phyloP scores from a whole-genome alignment of 2,113 vertebrate species.

The Malurus elegans region DNA sequence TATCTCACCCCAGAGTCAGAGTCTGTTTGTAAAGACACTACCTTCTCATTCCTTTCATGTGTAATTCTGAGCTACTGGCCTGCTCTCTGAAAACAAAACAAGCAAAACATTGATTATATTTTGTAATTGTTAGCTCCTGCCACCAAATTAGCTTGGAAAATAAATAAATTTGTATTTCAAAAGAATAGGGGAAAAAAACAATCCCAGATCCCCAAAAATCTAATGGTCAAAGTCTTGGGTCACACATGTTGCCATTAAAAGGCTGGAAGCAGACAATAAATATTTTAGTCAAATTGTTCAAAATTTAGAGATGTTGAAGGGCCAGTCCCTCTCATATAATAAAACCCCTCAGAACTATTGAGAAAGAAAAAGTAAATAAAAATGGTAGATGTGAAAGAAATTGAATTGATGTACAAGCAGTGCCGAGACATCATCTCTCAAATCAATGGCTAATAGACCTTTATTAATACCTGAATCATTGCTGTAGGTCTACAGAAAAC shows the following conservation, averaged over 20 bases:
- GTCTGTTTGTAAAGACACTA: too few relatives aligned
- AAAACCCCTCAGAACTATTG: not conserved
- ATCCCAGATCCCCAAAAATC: fast-evolving
- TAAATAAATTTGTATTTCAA: not conserved
- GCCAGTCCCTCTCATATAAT: not conserved
- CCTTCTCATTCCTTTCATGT: too few relatives aligned
- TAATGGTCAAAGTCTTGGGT: not conserved
- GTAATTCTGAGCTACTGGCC: not conserved
- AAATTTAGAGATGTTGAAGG: not conserved
- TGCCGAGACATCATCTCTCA: not conserved
- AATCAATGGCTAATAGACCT: not conserved
- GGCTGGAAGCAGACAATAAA: not conserved
- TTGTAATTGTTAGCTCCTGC: not conserved
- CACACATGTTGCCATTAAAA: not conserved
- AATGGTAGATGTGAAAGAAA: not conserved
- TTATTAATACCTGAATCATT: not conserved
- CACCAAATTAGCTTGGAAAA: not conserved
- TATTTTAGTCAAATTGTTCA: not conserved
- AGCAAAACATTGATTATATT: not conserved
- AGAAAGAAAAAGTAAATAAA: not conserved
- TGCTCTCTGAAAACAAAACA: not conserved
- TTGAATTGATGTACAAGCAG: fast-evolving
- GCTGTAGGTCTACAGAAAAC: not conserved
- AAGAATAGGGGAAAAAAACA: not conserved
- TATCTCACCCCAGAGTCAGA: too few relatives aligned